Percentiles rank a stretch among this genome's conserved stretches.
These are phyloP conservation scores for Metallyticus violacea DNA, from an alignment of 2,888 invertebrate species.

Conservation along the genomic window DNA sequence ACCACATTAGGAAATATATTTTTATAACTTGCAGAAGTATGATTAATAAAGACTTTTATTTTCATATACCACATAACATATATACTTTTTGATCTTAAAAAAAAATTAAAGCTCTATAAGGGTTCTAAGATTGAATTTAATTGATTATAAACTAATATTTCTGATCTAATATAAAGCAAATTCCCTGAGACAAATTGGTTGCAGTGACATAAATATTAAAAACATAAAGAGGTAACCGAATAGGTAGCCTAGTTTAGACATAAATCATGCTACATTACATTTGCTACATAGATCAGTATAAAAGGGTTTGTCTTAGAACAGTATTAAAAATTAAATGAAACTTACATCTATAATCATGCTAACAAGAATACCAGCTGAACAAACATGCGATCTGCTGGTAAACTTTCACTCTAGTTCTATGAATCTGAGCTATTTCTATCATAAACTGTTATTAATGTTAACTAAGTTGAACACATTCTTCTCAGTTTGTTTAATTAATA, in stretches of 20 bases:
- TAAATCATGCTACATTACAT: neutral
- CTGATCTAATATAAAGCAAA: too few species aligned
- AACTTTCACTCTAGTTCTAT: neutral
- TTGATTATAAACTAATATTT: too few species aligned
- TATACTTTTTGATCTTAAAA: too few species aligned
- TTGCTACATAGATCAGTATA: neutral
- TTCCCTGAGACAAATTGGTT: neutral
- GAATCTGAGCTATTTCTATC: neutral
- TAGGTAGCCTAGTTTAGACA: neutral
- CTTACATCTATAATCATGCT: neutral
- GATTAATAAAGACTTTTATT: too few species aligned
- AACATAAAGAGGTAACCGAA: neutral
- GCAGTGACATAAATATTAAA: neutral
- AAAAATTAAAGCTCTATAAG: too few species aligned
- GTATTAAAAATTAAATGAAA: neutral
- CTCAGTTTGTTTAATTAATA: too few species aligned
- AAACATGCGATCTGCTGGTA: neutral
- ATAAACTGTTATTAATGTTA: too few species aligned
- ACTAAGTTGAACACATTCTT: too few species aligned
- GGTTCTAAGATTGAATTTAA: too few species aligned
- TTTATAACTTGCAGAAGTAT: too few species aligned
- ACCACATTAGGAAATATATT: too few species aligned
- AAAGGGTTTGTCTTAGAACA: neutral
- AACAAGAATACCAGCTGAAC: neutral
- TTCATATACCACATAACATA: too few species aligned